These are phyloP conservation scores for Gallinago media DNA, from an alignment of 2,113 vertebrate genomes.

Conservation along the genomic window DNA sequence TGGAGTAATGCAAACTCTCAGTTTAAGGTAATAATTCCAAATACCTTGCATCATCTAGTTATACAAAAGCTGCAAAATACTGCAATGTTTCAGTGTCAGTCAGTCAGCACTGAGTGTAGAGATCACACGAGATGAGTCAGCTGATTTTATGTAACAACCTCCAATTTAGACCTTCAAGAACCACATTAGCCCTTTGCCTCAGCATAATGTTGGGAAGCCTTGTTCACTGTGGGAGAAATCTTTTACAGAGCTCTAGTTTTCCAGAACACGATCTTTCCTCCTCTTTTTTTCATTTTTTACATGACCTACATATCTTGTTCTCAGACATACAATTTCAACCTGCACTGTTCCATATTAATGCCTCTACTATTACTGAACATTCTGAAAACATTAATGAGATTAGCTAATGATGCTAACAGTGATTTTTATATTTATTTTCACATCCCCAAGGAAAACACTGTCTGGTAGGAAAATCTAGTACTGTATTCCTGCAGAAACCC, in stretches of 20 bases:
- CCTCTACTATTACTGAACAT: background rate
- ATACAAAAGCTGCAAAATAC: conserved; percentile 16
- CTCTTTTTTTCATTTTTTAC: background rate
- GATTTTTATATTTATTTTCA: background rate
- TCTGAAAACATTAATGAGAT: background rate
- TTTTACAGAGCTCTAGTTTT: background rate
- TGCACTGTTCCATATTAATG: background rate
- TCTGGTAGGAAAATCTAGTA: background rate
- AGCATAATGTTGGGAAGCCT: background rate
- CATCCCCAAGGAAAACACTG: background rate
- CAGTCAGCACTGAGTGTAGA: background rate
- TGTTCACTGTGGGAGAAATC: background rate
- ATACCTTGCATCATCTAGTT: background rate
- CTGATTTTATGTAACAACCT: conserved; percentile 39
- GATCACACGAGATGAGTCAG: background rate
- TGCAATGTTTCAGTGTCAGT: background rate
- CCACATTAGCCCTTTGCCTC: background rate
- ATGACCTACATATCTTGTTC: background rate
- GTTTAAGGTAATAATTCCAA: background rate
- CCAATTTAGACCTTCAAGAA: conserved; percentile 8
- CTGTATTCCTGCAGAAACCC: background rate
- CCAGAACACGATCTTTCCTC: background rate
- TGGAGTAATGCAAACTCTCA: background rate
- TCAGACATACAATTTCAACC: background rate
- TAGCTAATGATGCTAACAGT: background rate